A percentile compares a stretch with the other conserved stretches of the same genome.
These are phyloP conservation scores for Acipenser oxyrinchus DNA, from an alignment of 2,797 vertebrate genomes.

Conservation along the genomic window DNA sequence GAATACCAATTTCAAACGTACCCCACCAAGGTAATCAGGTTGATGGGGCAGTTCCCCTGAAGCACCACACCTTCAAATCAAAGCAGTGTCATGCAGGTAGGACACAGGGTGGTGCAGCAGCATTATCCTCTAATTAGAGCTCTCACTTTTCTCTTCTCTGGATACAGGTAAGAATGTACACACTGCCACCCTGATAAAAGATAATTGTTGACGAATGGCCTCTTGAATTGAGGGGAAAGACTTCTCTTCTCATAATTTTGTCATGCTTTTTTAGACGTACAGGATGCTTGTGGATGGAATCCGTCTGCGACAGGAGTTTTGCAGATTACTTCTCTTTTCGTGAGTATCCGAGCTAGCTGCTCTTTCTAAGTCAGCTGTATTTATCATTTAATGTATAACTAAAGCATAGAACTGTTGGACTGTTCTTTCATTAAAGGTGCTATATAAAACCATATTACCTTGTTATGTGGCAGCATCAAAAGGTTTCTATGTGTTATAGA, in stretches of 20 bases:
- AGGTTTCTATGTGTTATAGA: no score
- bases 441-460: no score
- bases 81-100: not conserved
- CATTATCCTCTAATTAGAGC: not conserved
- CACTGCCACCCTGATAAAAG: no score
- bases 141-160: not conserved
- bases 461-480: no score
- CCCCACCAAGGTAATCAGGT: not conserved
- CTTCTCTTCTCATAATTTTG: not conserved
- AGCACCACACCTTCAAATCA: conserved; percentile 2
- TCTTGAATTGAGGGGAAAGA: no score
- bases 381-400: no score
- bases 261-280: conserved; percentile 56
- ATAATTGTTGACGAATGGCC: no score
- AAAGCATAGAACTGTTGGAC: no score
- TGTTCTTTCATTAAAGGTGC: no score
- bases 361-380: no score
- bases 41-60: not conserved
- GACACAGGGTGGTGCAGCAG: not conserved
- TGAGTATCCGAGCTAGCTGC: conserved; percentile 42
- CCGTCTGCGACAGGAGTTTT: conserved; percentile 43
- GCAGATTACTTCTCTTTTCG: conserved; percentile 44
- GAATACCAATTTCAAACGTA: not conserved
- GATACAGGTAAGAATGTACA: not conserved
- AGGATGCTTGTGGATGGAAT: conserved; percentile 45